These are phyloP conservation scores for Albula goreensis DNA, from an alignment of 2,113 vertebrate genomes.

Conservation along the genomic window DNA sequence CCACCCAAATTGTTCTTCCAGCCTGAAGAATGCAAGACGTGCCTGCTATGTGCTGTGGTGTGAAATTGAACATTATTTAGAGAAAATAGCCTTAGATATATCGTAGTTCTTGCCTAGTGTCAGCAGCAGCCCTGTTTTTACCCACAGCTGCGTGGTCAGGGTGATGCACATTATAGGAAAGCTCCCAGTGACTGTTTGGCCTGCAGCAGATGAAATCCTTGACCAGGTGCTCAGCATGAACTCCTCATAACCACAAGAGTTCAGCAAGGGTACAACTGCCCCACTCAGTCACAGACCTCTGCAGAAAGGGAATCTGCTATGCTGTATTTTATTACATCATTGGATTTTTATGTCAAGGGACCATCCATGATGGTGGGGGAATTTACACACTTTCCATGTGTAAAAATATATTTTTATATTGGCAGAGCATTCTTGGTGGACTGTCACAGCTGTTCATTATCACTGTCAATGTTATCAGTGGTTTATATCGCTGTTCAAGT, in stretches of 20 bases:
- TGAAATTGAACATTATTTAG: slow-evolving; percentile 42
- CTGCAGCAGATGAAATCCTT: slow-evolving; percentile 44
- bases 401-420: not conserved
- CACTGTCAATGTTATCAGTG: not conserved
- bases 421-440: not conserved
- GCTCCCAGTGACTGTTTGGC: slow-evolving; percentile 1
- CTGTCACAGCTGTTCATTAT: not conserved
- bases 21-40: slow-evolving; percentile 31
- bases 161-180: not conserved
- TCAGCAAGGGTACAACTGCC: slow-evolving; percentile 33
- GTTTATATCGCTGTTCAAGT: not conserved
- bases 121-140: slow-evolving; percentile 44
- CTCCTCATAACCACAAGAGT: slow-evolving; percentile 56
- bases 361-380: not conserved
- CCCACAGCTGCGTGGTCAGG: slow-evolving; percentile 48
- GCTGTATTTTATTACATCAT: not conserved
- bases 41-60: slow-evolving; percentile 35
- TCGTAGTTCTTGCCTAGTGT: slow-evolving; percentile 27
- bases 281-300: not conserved
- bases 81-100: slow-evolving; percentile 33
- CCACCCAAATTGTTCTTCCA: not conserved
- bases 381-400: not conserved
- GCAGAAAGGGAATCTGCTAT: not conserved
- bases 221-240: slow-evolving; percentile 63
- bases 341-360: not conserved